phyloP scores from a whole-genome alignment of 2,113 vertebrate genomes.

The Butorides virescens region DNA sequence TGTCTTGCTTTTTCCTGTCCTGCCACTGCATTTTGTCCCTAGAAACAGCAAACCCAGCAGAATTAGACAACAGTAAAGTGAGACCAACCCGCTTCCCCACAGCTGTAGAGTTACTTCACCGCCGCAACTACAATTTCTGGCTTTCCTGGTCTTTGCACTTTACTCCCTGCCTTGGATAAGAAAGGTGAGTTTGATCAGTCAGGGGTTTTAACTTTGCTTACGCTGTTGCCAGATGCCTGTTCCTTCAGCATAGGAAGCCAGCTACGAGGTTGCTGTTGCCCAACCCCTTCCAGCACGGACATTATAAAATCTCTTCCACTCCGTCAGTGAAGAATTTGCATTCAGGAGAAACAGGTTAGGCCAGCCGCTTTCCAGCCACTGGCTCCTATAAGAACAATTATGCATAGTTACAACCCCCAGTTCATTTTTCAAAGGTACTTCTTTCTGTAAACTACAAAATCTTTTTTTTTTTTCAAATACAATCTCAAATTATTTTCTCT shows the following conservation, averaged over 20 bases:
- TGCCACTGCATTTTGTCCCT: neutral
- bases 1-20: neutral
- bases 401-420: neutral
- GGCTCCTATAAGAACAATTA: slow-evolving; percentile 16
- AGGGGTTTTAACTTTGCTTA: neutral
- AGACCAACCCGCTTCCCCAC: neutral
- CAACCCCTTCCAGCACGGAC: neutral
- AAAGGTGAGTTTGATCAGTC: neutral
- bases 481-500: neutral
- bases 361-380: neutral
- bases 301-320: neutral
- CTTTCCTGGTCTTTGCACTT: neutral
- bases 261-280: neutral
- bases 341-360: slow-evolving; percentile 55
- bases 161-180: neutral
- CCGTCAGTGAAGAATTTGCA: slow-evolving; percentile 10
- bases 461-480: neutral
- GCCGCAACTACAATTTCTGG: neutral
- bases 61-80: neutral
- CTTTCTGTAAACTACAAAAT: neutral
- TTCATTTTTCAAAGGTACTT: slow-evolving; percentile 15
- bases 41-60: neutral
- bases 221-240: neutral
- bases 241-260: neutral
- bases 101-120: neutral